Conservation (phyloP, 2,797 vertebrate species). For the Diplodus sargus region DNA sequence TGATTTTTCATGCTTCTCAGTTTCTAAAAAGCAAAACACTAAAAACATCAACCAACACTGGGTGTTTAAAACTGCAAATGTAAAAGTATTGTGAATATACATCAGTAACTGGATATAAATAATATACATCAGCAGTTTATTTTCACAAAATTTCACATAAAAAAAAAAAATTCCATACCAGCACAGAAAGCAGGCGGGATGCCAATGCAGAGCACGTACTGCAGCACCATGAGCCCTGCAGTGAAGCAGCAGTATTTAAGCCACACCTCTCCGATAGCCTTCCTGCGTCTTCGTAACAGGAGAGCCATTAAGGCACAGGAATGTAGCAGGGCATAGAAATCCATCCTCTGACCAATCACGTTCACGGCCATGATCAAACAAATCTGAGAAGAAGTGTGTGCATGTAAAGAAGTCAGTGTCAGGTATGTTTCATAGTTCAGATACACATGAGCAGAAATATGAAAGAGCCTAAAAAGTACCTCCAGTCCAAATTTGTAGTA, state of each 20-base stretch:
- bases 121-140: neutral
- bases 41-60: neutral
- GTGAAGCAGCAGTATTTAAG: constrained; percentile 87
- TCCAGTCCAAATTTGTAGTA: constrained; percentile 88
- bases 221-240: constrained; percentile 81
- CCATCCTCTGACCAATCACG: constrained; percentile 84
- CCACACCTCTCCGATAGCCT: constrained; percentile 88
- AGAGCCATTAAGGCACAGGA: constrained; percentile 82
- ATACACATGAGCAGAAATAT: neutral
- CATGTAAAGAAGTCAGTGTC: neutral
- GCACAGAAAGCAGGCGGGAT: constrained; percentile 84
- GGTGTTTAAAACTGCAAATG: neutral
- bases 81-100: neutral
- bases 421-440: neutral
- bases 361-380: constrained; percentile 84
- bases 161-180: constrained; percentile 69
- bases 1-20: neutral
- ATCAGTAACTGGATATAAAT: neutral
- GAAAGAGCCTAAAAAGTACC: constrained; percentile 60
- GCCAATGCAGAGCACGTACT: constrained; percentile 86
- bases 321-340: constrained; percentile 83
- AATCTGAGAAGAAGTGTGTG: constrained; percentile 67
- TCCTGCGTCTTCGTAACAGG: constrained; percentile 80
- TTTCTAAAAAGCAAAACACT: neutral
- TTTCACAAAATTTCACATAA: neutral